Percentiles rank a stretch among this genome's conserved stretches.
phyloP scores from a whole-genome alignment of 2,797 vertebrate genomes.

The Pantherophis vulpinus region DNA sequence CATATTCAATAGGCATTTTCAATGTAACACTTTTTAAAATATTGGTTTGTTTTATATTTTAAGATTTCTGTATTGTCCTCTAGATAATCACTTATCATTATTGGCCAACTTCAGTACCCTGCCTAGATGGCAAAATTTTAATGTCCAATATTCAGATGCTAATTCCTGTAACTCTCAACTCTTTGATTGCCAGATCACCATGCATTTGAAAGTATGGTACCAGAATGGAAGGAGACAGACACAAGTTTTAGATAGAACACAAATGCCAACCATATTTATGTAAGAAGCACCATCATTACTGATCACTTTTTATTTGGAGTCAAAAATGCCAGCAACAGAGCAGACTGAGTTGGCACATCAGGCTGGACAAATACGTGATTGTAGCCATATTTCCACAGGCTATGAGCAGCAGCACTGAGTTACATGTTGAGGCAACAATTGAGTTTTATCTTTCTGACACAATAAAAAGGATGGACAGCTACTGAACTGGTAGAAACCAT shows the following conservation, averaged over 20 bases:
- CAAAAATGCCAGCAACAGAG: slow-evolving; percentile 87
- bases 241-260: not conserved
- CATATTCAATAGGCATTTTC: not conserved
- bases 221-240: not conserved
- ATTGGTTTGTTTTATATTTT: not conserved
- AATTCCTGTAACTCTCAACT: not conserved
- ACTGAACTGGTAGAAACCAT: slow-evolving; percentile 73
- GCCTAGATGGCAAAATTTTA: not conserved
- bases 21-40: not conserved
- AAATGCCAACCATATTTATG: slow-evolving; percentile 4
- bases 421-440: slow-evolving; percentile 69
- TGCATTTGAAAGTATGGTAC: not conserved
- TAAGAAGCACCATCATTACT: slow-evolving; percentile 50
- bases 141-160: not conserved
- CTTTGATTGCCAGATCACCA: not conserved
- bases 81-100: not conserved
- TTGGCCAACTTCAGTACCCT: not conserved
- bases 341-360: slow-evolving; percentile 68
- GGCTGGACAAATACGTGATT: slow-evolving; percentile 76
- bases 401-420: slow-evolving; percentile 76
- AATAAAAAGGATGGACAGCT: slow-evolving; percentile 73
- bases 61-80: not conserved
- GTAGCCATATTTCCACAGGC: slow-evolving; percentile 69
- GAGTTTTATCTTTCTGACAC: slow-evolving; percentile 68
- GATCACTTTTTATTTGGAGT: slow-evolving; percentile 78